Percentiles rank a stretch among this genome's conserved stretches.
Conservation (phyloP, 2,888 invertebrate species). For the Eupeodes luniger region DNA sequence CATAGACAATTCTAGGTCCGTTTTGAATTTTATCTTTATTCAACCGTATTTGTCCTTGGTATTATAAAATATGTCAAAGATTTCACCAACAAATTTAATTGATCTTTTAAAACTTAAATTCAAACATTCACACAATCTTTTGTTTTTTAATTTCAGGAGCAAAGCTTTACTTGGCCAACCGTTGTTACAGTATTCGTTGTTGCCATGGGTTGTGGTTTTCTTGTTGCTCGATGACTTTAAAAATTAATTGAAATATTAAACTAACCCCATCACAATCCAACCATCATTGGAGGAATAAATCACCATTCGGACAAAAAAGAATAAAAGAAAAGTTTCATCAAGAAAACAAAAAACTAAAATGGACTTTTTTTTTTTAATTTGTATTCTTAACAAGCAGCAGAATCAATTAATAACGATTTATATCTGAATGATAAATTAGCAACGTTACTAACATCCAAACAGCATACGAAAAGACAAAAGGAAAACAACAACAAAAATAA, state of each 20-base stretch:
- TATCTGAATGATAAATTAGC: constrained; percentile 23
- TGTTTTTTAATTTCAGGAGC: constrained; percentile 78
- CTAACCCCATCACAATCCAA: background rate
- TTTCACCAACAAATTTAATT: too few species aligned
- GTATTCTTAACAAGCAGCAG: background rate
- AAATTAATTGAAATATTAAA: constrained; percentile 64
- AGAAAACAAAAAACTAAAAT: constrained; percentile 6
- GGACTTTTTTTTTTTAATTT: background rate
- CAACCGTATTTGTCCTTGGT: too few species aligned
- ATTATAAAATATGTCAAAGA: too few species aligned
- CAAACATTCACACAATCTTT: background rate
- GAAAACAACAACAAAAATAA: background rate
- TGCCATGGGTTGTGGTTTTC: constrained; percentile 84
- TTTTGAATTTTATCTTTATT: too few species aligned
- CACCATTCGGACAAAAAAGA: constrained; percentile 37
- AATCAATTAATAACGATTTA: background rate
- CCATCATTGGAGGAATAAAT: constrained; percentile 14
- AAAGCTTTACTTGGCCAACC: constrained; percentile 84
- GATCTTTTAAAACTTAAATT: too few species aligned
- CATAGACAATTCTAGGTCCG: too few species aligned
- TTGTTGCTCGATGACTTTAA: constrained; percentile 83
- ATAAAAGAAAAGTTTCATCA: constrained; percentile 18
- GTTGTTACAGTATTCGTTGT: constrained; percentile 84
- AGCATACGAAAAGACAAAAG: constrained; percentile 1
- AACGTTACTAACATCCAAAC: background rate